These are phyloP conservation scores for Lordiphosa stackelbergi DNA, from an alignment of 1,140 invertebrate species.

Conservation along the genomic window DNA sequence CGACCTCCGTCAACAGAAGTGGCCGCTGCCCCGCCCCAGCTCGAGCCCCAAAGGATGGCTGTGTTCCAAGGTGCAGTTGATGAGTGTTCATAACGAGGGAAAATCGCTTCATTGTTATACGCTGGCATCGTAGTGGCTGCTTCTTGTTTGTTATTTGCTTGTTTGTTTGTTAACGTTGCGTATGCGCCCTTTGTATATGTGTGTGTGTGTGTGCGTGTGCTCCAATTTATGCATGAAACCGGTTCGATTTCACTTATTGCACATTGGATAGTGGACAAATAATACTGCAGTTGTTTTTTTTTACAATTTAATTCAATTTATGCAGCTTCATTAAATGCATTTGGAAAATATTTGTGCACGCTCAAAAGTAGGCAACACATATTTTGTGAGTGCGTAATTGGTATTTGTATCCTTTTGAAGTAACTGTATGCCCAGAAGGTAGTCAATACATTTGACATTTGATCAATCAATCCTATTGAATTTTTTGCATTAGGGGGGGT, in stretches of 20 bases:
- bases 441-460: too few species aligned
- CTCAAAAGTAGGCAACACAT: too few species aligned
- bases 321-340: background rate
- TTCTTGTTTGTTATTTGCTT: conserved; percentile 58
- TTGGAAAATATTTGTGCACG: too few species aligned
- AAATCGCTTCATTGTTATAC: conserved; percentile 70
- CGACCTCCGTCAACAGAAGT: conserved; percentile 38
- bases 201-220: conserved; percentile 45
- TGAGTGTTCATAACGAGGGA: conserved; percentile 71
- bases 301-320: conserved; percentile 25
- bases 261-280: conserved; percentile 13
- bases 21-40: conserved; percentile 7
- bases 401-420: too few species aligned
- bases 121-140: conserved; percentile 27
- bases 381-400: too few species aligned
- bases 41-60: background rate
- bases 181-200: conserved; percentile 51
- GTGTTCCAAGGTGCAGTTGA: conserved; percentile 69
- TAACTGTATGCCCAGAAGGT: too few species aligned
- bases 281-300: conserved; percentile 28
- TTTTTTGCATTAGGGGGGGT: too few species aligned
- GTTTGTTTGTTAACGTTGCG: conserved; percentile 67
- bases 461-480: too few species aligned
- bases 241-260: conserved; percentile 59
- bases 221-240: conserved; percentile 50